Percentiles rank a stretch among this genome's conserved stretches.
phyloP scores from a whole-genome alignment of 2,888 invertebrate genomes.

The Synanthedon tipuliformis region DNA sequence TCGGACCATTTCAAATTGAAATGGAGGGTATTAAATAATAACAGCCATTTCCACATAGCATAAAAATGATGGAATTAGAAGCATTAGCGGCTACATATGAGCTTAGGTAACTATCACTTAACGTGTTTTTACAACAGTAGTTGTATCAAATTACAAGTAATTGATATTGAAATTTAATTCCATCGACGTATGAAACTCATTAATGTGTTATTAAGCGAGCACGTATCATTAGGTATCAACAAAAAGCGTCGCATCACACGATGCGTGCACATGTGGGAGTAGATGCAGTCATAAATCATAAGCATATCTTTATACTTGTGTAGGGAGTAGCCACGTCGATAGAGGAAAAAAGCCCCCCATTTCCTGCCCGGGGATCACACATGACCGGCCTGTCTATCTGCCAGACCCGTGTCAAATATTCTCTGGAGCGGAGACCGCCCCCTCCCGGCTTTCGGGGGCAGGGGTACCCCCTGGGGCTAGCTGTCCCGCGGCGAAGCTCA shows the following conservation, averaged over 20 bases:
- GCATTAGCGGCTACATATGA: not conserved
- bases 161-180: conserved; percentile 24
- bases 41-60: conserved; percentile 21
- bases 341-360: conserved; percentile 62
- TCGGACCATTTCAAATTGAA: conserved; percentile 47
- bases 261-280: conserved; percentile 61
- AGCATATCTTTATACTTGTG: conserved; percentile 53
- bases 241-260: conserved; percentile 47
- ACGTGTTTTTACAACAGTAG: not conserved
- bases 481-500: conserved; percentile 69
- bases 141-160: conserved; percentile 21
- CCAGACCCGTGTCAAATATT: conserved; percentile 72
- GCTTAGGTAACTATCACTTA: not conserved
- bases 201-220: conserved; percentile 31
- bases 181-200: conserved; percentile 35
- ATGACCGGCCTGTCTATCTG: conserved; percentile 71
- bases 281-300: conserved; percentile 61
- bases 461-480: conserved; percentile 59
- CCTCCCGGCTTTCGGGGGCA: conserved; percentile 39
- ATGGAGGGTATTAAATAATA: conserved; percentile 31
- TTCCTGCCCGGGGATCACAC: conserved; percentile 69
- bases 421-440: conserved; percentile 68
- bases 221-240: conserved; percentile 41
- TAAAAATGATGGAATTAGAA: not conserved
- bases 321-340: conserved; percentile 55